A percentile compares a stretch with the other conserved stretches of the same genome.
Conservation (phyloP, 1,140 invertebrate genomes). For the Liolophura sinensis region DNA sequence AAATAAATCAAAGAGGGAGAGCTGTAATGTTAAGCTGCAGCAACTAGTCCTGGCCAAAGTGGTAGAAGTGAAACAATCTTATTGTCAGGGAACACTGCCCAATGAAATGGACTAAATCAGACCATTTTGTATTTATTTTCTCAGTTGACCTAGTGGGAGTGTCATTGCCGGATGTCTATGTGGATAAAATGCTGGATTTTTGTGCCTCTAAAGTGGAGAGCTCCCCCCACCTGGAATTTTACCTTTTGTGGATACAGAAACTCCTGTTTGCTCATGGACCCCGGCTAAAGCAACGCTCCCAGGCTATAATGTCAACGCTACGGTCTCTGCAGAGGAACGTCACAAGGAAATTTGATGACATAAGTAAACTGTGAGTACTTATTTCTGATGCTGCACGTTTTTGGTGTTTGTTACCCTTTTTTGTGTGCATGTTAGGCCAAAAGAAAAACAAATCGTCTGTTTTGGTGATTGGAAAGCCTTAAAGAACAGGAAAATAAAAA, state of each 20-base stretch:
- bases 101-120: no score
- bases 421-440: background rate
- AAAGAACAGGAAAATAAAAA: background rate
- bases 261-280: constrained; percentile 69
- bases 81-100: no score
- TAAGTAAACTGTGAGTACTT: constrained; percentile 80
- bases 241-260: constrained; percentile 77
- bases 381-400: background rate
- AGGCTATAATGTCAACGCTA: constrained; percentile 66
- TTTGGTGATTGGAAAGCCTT: background rate
- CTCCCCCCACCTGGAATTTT: constrained; percentile 84
- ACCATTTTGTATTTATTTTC: constrained; percentile 47
- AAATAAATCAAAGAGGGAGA: no score
- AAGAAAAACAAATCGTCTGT: background rate
- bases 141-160: constrained; percentile 76
- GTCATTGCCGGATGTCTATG: constrained; percentile 73
- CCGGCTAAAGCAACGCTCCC: constrained; percentile 61
- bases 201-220: constrained; percentile 73
- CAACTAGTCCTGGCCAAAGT: no score
- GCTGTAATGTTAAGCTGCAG: no score
- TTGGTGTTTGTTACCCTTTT: background rate
- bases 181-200: constrained; percentile 73
- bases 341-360: constrained; percentile 75
- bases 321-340: constrained; percentile 80
- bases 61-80: no score